Conservation (phyloP, 2,888 invertebrate genomes). For the Dinocampus coccinellae region DNA sequence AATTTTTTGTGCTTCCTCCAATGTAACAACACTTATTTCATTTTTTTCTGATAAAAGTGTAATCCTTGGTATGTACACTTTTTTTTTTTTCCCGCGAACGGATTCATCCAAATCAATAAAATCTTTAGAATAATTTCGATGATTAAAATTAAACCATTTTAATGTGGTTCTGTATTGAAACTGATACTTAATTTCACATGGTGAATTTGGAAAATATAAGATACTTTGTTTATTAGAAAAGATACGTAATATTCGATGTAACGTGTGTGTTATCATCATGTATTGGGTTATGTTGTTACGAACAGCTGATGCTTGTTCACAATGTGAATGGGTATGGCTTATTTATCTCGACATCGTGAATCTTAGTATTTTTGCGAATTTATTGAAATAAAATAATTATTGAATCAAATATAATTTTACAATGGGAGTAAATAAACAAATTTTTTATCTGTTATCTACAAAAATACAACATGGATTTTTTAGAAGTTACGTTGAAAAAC, state of each 20-base stretch:
- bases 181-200: neutral
- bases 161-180: neutral
- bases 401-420: neutral
- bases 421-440: slow-evolving; percentile 32
- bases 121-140: neutral
- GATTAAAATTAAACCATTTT: neutral
- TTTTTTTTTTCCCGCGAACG: slow-evolving; percentile 55
- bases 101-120: neutral
- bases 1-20: slow-evolving; percentile 79
- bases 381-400: neutral
- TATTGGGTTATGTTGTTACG: neutral
- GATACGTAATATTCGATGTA: neutral
- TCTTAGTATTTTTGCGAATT: too few species aligned
- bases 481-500: neutral
- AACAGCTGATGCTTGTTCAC: neutral
- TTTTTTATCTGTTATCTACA: slow-evolving; percentile 30
- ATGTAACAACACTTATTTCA: slow-evolving; percentile 73
- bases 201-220: neutral
- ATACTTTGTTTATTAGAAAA: slow-evolving; percentile 3
- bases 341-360: too few species aligned
- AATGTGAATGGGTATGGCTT: too few species aligned
- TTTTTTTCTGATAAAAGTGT: slow-evolving; percentile 76
- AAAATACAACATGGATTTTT: slow-evolving; percentile 14
- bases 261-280: slow-evolving; percentile 14
- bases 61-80: slow-evolving; percentile 69